Conservation (phyloP, 1,140 invertebrate species). For the Acromyrmex echinatior region DNA sequence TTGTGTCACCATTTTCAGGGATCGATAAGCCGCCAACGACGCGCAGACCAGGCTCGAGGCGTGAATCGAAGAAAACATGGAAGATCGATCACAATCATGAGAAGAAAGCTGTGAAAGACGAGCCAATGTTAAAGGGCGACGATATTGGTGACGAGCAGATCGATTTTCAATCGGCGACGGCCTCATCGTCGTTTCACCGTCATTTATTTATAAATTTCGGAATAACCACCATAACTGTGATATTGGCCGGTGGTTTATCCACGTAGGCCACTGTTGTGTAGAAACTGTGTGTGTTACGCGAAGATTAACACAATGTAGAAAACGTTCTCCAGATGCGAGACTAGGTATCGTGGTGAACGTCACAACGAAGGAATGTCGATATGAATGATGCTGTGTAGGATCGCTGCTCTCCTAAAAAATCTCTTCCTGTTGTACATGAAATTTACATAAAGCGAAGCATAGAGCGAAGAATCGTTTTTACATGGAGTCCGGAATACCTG, state of each 20-base stretch:
- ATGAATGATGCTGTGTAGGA: slow-evolving; percentile 3
- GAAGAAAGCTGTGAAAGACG: slow-evolving; percentile 81
- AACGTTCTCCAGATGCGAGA: no score
- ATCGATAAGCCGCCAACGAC: slow-evolving; percentile 80
- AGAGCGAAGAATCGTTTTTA: slow-evolving; percentile 34
- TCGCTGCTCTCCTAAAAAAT: slow-evolving; percentile 8
- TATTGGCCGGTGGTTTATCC: slow-evolving; percentile 76
- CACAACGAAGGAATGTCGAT: slow-evolving; percentile 18
- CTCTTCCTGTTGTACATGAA: slow-evolving; percentile 41
- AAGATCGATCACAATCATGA: slow-evolving; percentile 79
- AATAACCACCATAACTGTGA: slow-evolving; percentile 70
- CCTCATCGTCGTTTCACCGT: slow-evolving; percentile 77
- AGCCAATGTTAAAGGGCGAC: slow-evolving; percentile 77
- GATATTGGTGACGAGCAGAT: slow-evolving; percentile 79
- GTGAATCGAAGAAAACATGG: slow-evolving; percentile 83
- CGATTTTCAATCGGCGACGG: slow-evolving; percentile 83
- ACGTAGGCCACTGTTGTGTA: slow-evolving; percentile 62
- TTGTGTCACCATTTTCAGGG: slow-evolving; percentile 72
- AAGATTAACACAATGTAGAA: slow-evolving; percentile 29
- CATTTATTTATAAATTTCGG: slow-evolving; percentile 66
- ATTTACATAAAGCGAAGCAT: slow-evolving; percentile 30
- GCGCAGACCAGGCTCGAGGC: slow-evolving; percentile 77
- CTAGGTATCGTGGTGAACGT: neutral
- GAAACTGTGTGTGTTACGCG: neutral
- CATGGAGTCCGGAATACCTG: slow-evolving; percentile 3